Base-by-base conservation (phyloP, 2,113 vertebrate genomes). In the Tachuris rubrigastra region DNA sequence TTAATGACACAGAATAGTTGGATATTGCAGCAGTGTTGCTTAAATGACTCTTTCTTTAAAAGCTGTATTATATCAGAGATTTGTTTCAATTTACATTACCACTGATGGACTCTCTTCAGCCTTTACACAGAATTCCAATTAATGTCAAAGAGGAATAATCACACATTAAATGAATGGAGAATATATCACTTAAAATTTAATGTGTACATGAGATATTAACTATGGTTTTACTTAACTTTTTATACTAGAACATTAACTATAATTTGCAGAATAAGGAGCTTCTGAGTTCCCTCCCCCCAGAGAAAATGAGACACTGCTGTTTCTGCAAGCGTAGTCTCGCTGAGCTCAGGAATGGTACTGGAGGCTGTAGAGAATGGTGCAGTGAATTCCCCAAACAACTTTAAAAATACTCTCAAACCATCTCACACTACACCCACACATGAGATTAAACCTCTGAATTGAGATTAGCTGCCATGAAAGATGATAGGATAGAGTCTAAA, bases 11-110 rank as follows among this genome's bases (percentile, higher is more conserved):
- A 59, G 74, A 88, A 68, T 66, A 44, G 56, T 52, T 81, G 52
- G 53, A 47, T 56, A 55, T 41, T 42, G 41, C 53, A 65, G 62
- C 41, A 73, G 25, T 21, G 28, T 42, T 85, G 47, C 47, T 56
- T 37, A 30, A 89, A 85, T 49, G 30, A 69, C 62, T 74, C 60
- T 81, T 55, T 83, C 52, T 89, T 76, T 84, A 94, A 87, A 82
- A 71, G 50, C 77, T 59, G 30, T 41, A 25, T 87, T 89, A 31
- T 92, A 74, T 76, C 52, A 82, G 35, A 85, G n/a, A 83, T 82
- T 87, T 90, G 30, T 83, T 96, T 95, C 85, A 91, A 83, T 85
- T 94, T 94, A 73, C 66, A 33, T 87, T 87, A 71, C 47, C 14
- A n/a, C 27, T 77, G 39, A 94, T 71, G 35, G 39, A 72, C n/a